These are phyloP conservation scores for Hymenopus coronatus DNA, from an alignment of 2,888 invertebrate genomes.

Conservation along the genomic window DNA sequence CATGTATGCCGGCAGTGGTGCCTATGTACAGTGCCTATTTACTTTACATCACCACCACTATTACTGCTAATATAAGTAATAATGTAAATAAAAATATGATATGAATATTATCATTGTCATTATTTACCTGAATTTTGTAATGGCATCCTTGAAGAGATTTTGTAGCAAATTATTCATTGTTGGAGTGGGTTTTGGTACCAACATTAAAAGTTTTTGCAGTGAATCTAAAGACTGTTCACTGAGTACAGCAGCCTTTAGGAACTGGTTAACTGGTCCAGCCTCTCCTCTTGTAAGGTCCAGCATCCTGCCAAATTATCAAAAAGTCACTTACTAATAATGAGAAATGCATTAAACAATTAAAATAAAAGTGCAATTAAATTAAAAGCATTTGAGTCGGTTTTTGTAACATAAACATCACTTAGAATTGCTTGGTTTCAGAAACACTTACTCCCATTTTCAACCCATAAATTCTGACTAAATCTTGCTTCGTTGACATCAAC, in stretches of 20 bases:
- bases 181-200: conserved; percentile 16
- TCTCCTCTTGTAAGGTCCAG: conserved; percentile 30
- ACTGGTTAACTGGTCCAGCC: conserved; percentile 1
- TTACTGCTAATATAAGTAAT: neutral
- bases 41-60: neutral
- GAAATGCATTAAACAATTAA: too few species aligned
- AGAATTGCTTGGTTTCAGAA: too few species aligned
- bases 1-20: too few species aligned
- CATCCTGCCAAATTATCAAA: neutral
- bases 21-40: too few species aligned
- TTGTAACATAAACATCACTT: too few species aligned
- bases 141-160: conserved; percentile 18
- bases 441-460: too few species aligned
- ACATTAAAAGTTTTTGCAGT: conserved; percentile 6
- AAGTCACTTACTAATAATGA: neutral
- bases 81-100: too few species aligned
- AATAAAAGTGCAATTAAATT: too few species aligned
- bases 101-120: neutral
- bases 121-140: conserved; percentile 18
- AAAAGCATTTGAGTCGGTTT: too few species aligned
- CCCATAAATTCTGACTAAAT: too few species aligned
- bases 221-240: conserved; percentile 19
- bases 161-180: conserved; percentile 15
- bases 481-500: too few species aligned
- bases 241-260: conserved; percentile 23